A percentile compares a stretch with the other conserved stretches of the same genome.
These are phyloP conservation scores for Sinosuthora webbiana DNA, from an alignment of 2,113 vertebrate species.

Conservation along the genomic window DNA sequence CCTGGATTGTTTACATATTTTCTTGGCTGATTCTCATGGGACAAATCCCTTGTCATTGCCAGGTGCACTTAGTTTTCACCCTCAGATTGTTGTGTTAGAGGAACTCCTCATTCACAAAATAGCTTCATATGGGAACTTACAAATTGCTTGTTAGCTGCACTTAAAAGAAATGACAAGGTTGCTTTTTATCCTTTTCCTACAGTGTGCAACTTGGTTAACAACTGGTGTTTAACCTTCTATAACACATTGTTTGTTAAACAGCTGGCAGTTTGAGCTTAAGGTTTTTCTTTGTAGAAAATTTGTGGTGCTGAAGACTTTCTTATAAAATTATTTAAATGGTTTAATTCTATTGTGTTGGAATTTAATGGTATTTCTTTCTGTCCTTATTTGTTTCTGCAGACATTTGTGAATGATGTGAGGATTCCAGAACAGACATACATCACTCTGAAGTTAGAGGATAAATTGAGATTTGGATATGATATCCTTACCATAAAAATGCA, in stretches of 20 bases:
- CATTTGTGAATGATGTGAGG: conserved; percentile 95
- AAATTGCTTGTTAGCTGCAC: neutral
- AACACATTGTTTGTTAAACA: neutral
- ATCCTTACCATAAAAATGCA: conserved; percentile 81
- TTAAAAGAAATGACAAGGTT: neutral
- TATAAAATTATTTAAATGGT: neutral
- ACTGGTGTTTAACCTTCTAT: neutral
- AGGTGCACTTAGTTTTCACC: neutral
- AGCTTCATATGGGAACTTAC: neutral
- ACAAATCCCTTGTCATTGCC: neutral
- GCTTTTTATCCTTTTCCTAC: neutral
- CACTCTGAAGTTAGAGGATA: conserved; percentile 95
- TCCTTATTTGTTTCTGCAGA: conserved; percentile 75
- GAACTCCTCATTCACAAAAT: neutral
- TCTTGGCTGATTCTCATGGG: neutral
- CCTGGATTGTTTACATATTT: neutral
- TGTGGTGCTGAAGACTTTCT: neutral
- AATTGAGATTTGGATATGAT: conserved; percentile 99
- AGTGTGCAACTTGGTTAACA: neutral
- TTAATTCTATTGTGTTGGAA: neutral
- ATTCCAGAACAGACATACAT: conserved; percentile 98
- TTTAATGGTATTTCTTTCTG: neutral
- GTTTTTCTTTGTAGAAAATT: neutral
- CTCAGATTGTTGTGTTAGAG: neutral
- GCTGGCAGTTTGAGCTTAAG: neutral